A percentile compares a stretch with the other conserved stretches of the same genome.
Conservation (phyloP, 2,797 vertebrate genomes). For the Pangasius mekongensis region DNA sequence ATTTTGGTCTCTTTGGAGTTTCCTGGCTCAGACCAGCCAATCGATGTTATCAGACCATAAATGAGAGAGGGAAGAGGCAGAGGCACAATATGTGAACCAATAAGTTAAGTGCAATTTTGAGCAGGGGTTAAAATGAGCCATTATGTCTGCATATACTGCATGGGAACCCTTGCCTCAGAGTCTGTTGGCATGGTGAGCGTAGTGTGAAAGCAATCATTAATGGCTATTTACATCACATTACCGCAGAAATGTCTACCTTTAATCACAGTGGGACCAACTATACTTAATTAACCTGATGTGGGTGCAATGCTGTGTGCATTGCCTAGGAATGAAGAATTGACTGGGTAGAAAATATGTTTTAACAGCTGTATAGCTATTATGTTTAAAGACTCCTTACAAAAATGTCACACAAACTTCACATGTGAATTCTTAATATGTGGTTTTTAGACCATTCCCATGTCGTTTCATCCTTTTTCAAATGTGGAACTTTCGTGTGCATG, state of each 20-base stretch:
- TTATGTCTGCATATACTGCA: slow-evolving; percentile 40
- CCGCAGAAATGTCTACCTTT: slow-evolving; percentile 41
- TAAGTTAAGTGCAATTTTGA: slow-evolving; percentile 57
- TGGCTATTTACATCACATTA: slow-evolving; percentile 49
- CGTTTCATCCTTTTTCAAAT: background rate
- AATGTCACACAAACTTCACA: background rate
- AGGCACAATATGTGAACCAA: slow-evolving; percentile 56
- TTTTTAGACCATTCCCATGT: background rate
- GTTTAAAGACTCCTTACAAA: background rate
- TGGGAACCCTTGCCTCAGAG: slow-evolving; percentile 37
- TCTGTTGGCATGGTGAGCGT: slow-evolving; percentile 38
- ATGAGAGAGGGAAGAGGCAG: slow-evolving; percentile 57
- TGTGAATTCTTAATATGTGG: background rate
- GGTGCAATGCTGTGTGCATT: slow-evolving; percentile 42
- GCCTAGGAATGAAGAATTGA: slow-evolving; percentile 26
- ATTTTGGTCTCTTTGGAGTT: slow-evolving; percentile 70
- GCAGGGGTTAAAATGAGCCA: slow-evolving; percentile 43
- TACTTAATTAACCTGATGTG: slow-evolving; percentile 47
- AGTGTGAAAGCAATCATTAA: slow-evolving; percentile 52
- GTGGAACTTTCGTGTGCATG: background rate
- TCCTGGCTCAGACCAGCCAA: slow-evolving; percentile 64
- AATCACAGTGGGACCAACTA: slow-evolving; percentile 43
- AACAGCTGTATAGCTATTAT: background rate
- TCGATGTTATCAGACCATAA: slow-evolving; percentile 65
- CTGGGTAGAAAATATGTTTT: background rate